Base-by-base conservation (phyloP, 2,797 vertebrate genomes). In the Buceros bicornis region DNA sequence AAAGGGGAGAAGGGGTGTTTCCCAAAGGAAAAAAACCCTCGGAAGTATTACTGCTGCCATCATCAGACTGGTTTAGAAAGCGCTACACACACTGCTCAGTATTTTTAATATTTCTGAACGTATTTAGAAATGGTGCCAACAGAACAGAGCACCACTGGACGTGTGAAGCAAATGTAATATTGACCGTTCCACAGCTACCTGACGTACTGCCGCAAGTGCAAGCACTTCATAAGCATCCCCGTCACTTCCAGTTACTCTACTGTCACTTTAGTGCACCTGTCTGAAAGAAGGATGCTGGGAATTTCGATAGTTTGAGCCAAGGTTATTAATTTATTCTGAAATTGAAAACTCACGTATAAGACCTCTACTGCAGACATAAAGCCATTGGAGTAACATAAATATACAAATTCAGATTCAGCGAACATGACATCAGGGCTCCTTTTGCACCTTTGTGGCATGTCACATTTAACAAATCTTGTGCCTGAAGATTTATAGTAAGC, bases 311-410 rank as follows among this genome's bases (percentile, higher is more conserved):
- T 14, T 87, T 73, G 21, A 92, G 35, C 25, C 73, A 76, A 66
- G 62, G 73, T 73, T 89, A 94, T 82, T 93, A 2, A 53, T 84
- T 89, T 93, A 70, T 73, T 89, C 81, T 84, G 70, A 88, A 95
- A 95, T 28, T 40, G 85, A 87, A 92, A 91, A 40, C 13, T 86
- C 70, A 8, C 3, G 40, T 84, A 47, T 80, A 73, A 93, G 83
- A 72, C 28, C 26, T 72, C 69, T 51, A 5, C 20, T 25, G 33
- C 31, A 84, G 73, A 74, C 35, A 83, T 13, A 73, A 95, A 92
- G 65, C 79, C 77, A 60, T 6, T 20, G 22, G 35, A 90, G 43
- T 12, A 79, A 72, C 51, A 76, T 58, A 73, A 95, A 94, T 51
- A 88, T 1, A 69, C 51, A 89, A 70, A 92, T 91, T 79, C 80